Conservation (phyloP, 1,140 invertebrate genomes). For the Nephotettix cincticeps region DNA sequence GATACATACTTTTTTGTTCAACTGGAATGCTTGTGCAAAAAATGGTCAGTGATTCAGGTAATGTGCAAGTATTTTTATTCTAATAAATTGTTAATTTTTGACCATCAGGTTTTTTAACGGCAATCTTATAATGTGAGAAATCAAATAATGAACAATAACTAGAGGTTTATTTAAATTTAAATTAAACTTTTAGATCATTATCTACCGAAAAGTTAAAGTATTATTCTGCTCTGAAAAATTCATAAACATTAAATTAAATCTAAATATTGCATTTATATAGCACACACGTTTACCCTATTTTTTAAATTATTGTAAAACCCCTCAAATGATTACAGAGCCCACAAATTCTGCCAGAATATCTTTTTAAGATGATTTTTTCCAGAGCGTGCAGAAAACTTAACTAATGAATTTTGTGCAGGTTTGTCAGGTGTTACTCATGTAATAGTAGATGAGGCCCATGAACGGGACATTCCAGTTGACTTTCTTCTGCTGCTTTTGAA, state of each 20-base stretch:
- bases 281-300: not conserved
- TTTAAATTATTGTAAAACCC: no score
- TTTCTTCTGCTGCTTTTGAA: conserved; percentile 79
- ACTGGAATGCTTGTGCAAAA: conserved; percentile 72
- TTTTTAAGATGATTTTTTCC: no score
- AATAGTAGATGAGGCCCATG: conserved; percentile 82
- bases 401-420: no score
- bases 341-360: no score
- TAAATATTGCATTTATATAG: not conserved
- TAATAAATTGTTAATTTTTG: not conserved
- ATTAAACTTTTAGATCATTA: not conserved
- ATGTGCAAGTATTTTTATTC: not conserved
- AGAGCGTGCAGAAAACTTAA: no score
- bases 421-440: conserved; percentile 66
- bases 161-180: not conserved
- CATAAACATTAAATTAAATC: not conserved
- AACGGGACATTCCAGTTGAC: conserved; percentile 73
- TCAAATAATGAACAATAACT: not conserved
- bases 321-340: no score
- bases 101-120: not conserved
- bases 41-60: conserved; percentile 64
- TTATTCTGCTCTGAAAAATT: not conserved
- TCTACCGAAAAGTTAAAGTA: no score
- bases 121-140: not conserved
- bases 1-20: conserved; percentile 82